Conservation (phyloP, 2,113 vertebrate species). For the Syrmaticus mikado region DNA sequence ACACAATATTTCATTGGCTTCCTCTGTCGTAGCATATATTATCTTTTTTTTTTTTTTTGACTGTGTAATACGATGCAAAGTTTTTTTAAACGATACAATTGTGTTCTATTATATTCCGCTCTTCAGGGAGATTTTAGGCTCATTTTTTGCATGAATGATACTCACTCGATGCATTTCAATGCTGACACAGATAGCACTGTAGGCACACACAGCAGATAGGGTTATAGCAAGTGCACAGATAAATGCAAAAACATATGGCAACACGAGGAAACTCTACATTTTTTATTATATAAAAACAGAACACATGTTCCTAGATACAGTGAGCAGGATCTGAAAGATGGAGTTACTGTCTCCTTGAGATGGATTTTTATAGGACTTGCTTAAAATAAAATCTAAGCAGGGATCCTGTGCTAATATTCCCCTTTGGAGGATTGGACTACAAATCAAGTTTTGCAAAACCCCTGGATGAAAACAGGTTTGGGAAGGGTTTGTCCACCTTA, state of each 20-base stretch:
- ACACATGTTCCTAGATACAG: slow-evolving; percentile 23
- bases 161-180: slow-evolving; percentile 21
- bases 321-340: slow-evolving; percentile 42
- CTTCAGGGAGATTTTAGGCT: slow-evolving; percentile 67
- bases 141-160: slow-evolving; percentile 69
- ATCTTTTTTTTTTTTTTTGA: slow-evolving; percentile 13
- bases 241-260: slow-evolving; percentile 70
- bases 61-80: slow-evolving; percentile 68
- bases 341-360: slow-evolving; percentile 45
- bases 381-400: slow-evolving; percentile 57
- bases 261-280: slow-evolving; percentile 62
- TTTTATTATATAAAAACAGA: slow-evolving; percentile 63
- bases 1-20: slow-evolving; percentile 4
- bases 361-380: slow-evolving; percentile 54
- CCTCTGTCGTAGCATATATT: slow-evolving; percentile 21
- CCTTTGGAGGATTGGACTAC: background rate
- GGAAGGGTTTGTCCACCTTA: slow-evolving; percentile 21
- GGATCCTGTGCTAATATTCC: slow-evolving; percentile 43
- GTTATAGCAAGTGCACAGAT: slow-evolving; percentile 64
- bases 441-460: slow-evolving; percentile 29
- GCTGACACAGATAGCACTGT: slow-evolving; percentile 60
- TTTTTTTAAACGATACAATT: slow-evolving; percentile 68
- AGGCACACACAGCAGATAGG: slow-evolving; percentile 60
- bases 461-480: slow-evolving; percentile 26
- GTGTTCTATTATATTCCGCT: slow-evolving; percentile 63